Evolutionary conservation across 2,797 vertebrate species (phyloP), one percentile per base, ranked within the genome.

Genomic region (Anas flavirostris): DNA sequence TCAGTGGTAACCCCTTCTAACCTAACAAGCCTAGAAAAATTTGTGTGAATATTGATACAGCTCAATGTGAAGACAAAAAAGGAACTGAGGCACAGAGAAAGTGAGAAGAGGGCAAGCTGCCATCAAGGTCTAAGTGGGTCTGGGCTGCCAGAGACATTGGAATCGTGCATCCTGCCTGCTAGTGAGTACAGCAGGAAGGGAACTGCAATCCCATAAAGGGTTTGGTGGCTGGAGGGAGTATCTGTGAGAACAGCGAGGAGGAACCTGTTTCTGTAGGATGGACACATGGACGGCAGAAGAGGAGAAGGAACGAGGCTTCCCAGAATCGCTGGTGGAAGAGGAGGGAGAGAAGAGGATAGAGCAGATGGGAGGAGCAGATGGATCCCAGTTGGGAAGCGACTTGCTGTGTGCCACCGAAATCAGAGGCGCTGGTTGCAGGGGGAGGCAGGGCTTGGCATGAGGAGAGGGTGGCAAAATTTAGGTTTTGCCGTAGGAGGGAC

Each of bases 341-440:
- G 69, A 75, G 69, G 69, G 37, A 92, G 69, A 53, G 68, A 39
- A 88, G 52, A 78, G 64, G 69, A 68, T n/a, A 46, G 67, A 91
- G 85, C 81, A 95, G 86, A 89, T 92, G 92, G 91, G 75, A 87
- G 43, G 37, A 87, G 72, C 94, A 96, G 94, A 92, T 95, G 91
- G 94, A 87, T 92, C 75, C 56, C 79, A 28, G 72, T 31, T 89
- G 93, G 89, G 84, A 87, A 74, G 75, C 2, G 5, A 33, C 62
- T 87, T 67, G 5, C 53, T 48, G 15, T 60, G 76, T 85, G 33
- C 64, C 68, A 5, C 68, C 0, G 1, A 78, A 89, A 89, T 59
- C 41, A 37, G 73, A 92, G 79, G 50, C 0, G 0, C 72, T 60
- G 79, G 37, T 74, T 55, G 79, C 33, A 75, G 66, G 9, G 33